Conservation (phyloP, 2,113 vertebrate species). For the Gymnobelideus leadbeateri region DNA sequence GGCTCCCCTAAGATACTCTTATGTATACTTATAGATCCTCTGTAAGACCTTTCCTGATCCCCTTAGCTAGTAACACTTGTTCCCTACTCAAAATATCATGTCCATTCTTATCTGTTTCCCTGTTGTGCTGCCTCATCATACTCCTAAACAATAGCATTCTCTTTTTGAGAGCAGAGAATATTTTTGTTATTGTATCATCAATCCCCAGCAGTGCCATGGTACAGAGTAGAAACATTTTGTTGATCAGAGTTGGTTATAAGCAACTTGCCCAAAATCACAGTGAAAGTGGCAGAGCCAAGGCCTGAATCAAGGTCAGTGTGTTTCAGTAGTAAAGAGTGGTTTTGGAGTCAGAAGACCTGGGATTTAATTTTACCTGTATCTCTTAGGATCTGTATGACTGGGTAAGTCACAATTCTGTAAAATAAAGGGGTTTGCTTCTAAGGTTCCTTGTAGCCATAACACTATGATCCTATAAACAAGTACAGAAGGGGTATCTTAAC, state of each 20-base stretch:
- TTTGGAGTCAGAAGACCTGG: background rate
- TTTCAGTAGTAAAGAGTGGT: background rate
- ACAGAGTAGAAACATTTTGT: background rate
- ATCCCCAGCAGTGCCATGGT: background rate
- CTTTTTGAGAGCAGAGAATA: background rate
- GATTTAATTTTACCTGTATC: background rate
- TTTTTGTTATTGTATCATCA: background rate
- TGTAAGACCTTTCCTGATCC: background rate
- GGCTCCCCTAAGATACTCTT: background rate
- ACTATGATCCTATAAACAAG: background rate
- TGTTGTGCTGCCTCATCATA: background rate
- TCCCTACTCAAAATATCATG: background rate
- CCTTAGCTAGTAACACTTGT: background rate
- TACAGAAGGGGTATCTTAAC: background rate
- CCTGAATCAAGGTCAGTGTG: background rate
- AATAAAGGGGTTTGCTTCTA: background rate
- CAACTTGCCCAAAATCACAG: background rate
- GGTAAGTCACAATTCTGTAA: constrained; percentile 12
- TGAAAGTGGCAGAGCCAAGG: background rate
- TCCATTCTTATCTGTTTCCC: background rate
- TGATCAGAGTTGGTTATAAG: background rate
- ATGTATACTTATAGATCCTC: background rate
- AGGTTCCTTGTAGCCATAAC: background rate
- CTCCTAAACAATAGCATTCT: background rate
- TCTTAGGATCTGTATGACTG: background rate